These are phyloP conservation scores for Pterocles burchelli DNA, from an alignment of 2,113 vertebrate species.

Conservation along the genomic window DNA sequence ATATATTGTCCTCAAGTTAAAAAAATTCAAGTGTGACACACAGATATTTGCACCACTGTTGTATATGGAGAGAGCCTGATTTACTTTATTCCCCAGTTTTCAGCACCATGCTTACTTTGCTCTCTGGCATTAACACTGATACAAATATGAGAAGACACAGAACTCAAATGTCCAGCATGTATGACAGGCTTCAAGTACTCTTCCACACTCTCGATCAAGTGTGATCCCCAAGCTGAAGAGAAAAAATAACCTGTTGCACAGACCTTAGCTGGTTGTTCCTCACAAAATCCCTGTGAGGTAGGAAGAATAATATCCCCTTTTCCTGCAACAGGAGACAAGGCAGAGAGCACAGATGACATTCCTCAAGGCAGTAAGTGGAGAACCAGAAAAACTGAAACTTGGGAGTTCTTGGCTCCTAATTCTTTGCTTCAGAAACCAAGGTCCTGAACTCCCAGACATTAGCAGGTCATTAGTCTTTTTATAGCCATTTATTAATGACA, in stretches of 20 bases:
- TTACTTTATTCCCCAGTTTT: background rate
- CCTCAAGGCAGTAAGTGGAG: conserved; percentile 17
- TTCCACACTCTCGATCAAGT: background rate
- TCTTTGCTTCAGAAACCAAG: conserved; percentile 20
- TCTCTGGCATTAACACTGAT: background rate
- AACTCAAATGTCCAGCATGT: background rate
- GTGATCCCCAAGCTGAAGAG: background rate
- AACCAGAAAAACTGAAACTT: background rate
- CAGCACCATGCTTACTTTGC: background rate
- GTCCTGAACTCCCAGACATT: background rate
- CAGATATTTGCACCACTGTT: background rate
- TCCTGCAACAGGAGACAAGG: background rate
- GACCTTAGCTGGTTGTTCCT: conserved; percentile 6
- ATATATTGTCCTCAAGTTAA: background rate
- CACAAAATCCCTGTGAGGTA: conserved; percentile 55
- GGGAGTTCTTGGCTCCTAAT: background rate
- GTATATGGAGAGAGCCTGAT: background rate
- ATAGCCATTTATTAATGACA: background rate
- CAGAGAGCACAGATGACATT: background rate
- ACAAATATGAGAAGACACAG: background rate
- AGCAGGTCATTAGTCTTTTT: background rate
- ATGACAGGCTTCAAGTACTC: background rate
- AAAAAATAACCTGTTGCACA: background rate
- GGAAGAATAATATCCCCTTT: conserved; percentile 16
- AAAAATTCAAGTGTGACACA: background rate